A percentile compares a stretch with the other conserved stretches of the same genome.
phyloP scores from a whole-genome alignment of 2,888 invertebrate species.

The Dione vanillae region DNA sequence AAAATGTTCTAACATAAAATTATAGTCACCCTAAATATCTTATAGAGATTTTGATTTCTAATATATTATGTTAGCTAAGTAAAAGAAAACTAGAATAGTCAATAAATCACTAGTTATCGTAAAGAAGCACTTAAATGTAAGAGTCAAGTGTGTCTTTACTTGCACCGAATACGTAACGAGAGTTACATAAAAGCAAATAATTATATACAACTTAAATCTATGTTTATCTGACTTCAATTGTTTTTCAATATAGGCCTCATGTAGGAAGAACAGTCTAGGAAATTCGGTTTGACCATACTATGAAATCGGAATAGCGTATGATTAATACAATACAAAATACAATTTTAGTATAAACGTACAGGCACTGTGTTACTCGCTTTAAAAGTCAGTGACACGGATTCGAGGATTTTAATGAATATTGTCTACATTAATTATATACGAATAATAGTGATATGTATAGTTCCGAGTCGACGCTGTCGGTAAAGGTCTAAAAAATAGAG shows the following conservation, averaged over 20 bases:
- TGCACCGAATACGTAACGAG: slow-evolving; percentile 41
- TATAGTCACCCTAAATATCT: slow-evolving; percentile 31
- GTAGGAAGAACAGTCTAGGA: slow-evolving; percentile 42
- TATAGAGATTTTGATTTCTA: slow-evolving; percentile 24
- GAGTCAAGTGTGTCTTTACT: slow-evolving; percentile 67
- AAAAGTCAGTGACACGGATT: slow-evolving; percentile 49
- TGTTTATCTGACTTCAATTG: slow-evolving; percentile 11
- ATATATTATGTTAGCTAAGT: slow-evolving; percentile 14
- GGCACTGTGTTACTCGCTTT: slow-evolving; percentile 44
- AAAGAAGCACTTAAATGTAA: slow-evolving; percentile 65
- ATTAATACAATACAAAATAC: slow-evolving; percentile 41
- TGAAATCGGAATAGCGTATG: slow-evolving; percentile 27
- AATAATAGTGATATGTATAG: slow-evolving; percentile 64
- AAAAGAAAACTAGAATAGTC: slow-evolving; percentile 20
- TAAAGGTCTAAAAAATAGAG: slow-evolving; percentile 59
- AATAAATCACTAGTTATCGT: slow-evolving; percentile 45
- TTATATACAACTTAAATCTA: slow-evolving; percentile 31
- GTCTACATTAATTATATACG: slow-evolving; percentile 49
- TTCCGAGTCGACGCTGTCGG: slow-evolving; percentile 53
- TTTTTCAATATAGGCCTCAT: slow-evolving; percentile 39
- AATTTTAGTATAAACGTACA: slow-evolving; percentile 37
- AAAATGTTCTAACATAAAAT: slow-evolving; percentile 42
- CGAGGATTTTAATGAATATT: slow-evolving; percentile 45
- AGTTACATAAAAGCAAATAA: slow-evolving; percentile 19
- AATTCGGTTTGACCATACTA: slow-evolving; percentile 42